Base-by-base conservation (phyloP, 2,113 vertebrate genomes). In the Nycticebus coucang region DNA sequence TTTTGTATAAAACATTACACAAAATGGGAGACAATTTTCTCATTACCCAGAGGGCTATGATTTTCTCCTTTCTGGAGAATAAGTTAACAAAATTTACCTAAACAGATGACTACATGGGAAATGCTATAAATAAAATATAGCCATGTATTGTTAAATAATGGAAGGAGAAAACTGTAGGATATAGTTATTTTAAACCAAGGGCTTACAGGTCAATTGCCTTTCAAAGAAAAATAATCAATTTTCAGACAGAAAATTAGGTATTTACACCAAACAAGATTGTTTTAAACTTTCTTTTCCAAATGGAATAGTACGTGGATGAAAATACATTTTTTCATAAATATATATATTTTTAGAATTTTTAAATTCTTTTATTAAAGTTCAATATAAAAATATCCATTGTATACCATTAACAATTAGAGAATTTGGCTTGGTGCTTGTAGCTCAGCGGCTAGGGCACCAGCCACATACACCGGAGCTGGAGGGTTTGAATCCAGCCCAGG, bases 101-200 rank as follows among this genome's bases (percentile, higher is more conserved):
- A 95, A 84, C 62, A 62, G 33, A 71, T 89, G 41, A 62, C n/a
- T 37, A 72, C 62, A 64, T 57, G 7, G 69, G 71, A 89, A 93
- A 89, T 69, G 84, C 30, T n/a, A 64, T 50, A 21, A 64, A 55
- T 41, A 79, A 84, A 71, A 45, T 72, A 53, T 28, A 95, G n/a
- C 17, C 9, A 9, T 71, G 26, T 68, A 77, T 89, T 92, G 37
- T 15, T 26, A 83, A 55, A 37, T 57, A 50, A 21, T 45, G 78
- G 14, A 22, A 82, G 13, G 41, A 64, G 24, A 89, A 92, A 95
- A 69, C 22, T 68, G 2, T 41, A 78, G 41, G 53, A 45, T 71
- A 21, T 62, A 93, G 71, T 53, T 84, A 79, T 93, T 93, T 95
- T 95, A 84, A 62, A 71, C 41, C 41, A 78, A 84, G 75, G 69